Evolutionary conservation across 2,113 vertebrate species (phyloP), one percentile per base, ranked within the genome.

Genomic region (Oostethus manadensis): DNA sequence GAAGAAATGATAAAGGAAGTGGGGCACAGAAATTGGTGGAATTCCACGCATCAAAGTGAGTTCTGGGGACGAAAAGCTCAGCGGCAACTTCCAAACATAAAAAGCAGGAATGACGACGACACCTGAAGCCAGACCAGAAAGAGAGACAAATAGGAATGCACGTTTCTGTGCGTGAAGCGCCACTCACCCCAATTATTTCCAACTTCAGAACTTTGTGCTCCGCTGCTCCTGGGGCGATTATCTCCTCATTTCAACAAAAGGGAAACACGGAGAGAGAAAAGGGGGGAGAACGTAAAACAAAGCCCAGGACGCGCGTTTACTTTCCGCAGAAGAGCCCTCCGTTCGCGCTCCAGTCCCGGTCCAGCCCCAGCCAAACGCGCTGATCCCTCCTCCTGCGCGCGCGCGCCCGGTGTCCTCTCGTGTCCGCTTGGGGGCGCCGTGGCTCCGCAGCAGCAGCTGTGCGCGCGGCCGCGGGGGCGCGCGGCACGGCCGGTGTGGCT

Each of bases 391-490:
- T 71, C 63, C 68, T 58, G 68, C 18, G 10, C 62, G 71, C 62
- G 71, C 66, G 64, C 68, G 29, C 64, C 67, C 57, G 42, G 57
- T 70, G 64, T 2, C 13, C 17, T 0, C 5, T 1, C 6, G 18
- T 51, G 57, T 46, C 85, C 87, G 56, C 87, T 64, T 68, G 86
- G 82, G 66, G 85, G 85, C 85, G 85, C 83, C 62, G 62, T 83
- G 71, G 76, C 51, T 86, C 84, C 57, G 78, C 77, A 26, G 49
- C 58, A 80, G 47, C 57, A 10, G 15, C 56, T 53, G 79, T 45
- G 71, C 53, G 72, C 47, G 68, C 60, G 65, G 53, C 59, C 40
- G 43, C 54, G 51, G 4, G 58, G 53, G 61, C 40, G 43, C 54
- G 51, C 6, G 58, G 3, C 21, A 10, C 18, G 33, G 14, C 4